Evolutionary conservation across 2,797 vertebrate species (phyloP), one percentile per base, ranked within the genome.

Genomic region (Ctenochaetus hawaiiensis): DNA sequence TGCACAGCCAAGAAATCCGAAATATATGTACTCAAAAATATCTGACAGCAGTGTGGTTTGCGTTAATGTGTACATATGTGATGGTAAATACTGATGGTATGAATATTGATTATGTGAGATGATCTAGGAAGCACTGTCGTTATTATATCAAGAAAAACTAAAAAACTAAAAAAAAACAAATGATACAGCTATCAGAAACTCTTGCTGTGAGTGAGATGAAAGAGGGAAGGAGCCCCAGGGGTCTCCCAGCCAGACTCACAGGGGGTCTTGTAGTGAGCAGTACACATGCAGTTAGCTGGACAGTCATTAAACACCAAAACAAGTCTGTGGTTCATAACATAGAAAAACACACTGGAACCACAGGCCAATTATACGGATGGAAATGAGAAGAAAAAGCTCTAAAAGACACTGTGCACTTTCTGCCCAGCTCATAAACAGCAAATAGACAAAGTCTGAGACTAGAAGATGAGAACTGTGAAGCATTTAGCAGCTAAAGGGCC

Each of bases 261-360:
- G 77, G 73, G 67, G 49, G 67, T 69, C 66, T 68, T 57, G 54
- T 75, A 59, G 60, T 26, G 59, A 85, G 56, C 67, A 52, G 64
- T 30, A 30, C 30, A 37, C 58, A 63, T 66, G 67, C 67, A 81
- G 68, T 30, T 66, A 73, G 61, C 68, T 68, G 72, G 69, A 59
- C 65, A 47, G 0, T 66, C 62, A 80, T 80, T 80, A 80, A 69
- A 76, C 22, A 52, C 41, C 49, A 20, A 48, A 67, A 77, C 61
- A 20, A 60, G n/a, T 64, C 16, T 39, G 16, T 18, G 17, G 22
- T 45, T 73, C 56, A 30, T 16, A 64, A 54, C 16, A 43, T 26
- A 22, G 59, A 69, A 18, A 12, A 41, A 53, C 10, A 20, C 39
- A 45, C 47, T 16, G 8, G 44, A 49, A 41, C 18, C n/a, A 58